These are phyloP conservation scores for Echinometra lucunter DNA, from an alignment of 53 echinoderm and acorn worm genomes.

Conservation along the genomic window DNA sequence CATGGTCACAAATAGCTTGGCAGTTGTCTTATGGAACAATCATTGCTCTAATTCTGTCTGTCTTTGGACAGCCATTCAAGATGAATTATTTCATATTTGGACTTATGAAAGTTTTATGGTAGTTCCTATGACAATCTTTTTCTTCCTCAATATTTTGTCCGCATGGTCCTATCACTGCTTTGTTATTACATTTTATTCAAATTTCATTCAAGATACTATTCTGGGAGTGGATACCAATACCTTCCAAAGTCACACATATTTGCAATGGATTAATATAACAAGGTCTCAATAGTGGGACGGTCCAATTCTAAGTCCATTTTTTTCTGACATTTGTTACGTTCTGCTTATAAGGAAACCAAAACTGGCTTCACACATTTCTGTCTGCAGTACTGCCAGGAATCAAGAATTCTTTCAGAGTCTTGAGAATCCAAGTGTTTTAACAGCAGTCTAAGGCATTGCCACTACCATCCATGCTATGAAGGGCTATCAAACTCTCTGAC, in stretches of 20 bases:
- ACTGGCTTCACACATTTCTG: neutral
- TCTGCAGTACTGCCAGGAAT: neutral
- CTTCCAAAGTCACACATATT: neutral
- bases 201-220: neutral
- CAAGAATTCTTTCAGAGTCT: neutral
- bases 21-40: neutral
- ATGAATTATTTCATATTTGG: neutral
- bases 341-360: neutral
- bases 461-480: constrained; percentile 70
- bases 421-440: neutral
- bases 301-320: neutral
- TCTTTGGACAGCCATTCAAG: neutral
- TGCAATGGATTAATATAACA: neutral
- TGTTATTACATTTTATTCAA: neutral
- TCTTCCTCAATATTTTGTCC: neutral
- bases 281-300: neutral
- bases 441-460: constrained; percentile 63
- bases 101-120: neutral
- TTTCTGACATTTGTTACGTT: neutral
- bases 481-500: constrained; percentile 79
- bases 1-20: neutral
- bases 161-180: neutral
- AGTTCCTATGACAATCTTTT: neutral
- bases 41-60: neutral
- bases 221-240: neutral